Conservation (phyloP, 2,797 vertebrate species). For the Ispidina picta region DNA sequence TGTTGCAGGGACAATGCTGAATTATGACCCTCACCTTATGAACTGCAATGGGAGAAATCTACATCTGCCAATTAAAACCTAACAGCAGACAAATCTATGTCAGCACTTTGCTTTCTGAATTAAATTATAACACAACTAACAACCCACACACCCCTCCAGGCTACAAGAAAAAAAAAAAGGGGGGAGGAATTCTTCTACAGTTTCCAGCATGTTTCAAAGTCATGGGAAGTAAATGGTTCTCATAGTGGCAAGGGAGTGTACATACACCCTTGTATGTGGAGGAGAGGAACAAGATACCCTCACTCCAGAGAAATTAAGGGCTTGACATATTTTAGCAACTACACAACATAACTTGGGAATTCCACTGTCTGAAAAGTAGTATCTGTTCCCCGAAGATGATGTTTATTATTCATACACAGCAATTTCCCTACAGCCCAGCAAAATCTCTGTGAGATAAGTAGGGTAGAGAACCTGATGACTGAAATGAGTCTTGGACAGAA, state of each 20-base stretch:
- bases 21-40: not conserved
- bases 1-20: not conserved
- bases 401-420: slow-evolving; percentile 40
- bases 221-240: slow-evolving; percentile 24
- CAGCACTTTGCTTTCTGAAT: not conserved
- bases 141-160: not conserved
- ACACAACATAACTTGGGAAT: slow-evolving; percentile 61
- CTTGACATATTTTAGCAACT: slow-evolving; percentile 75
- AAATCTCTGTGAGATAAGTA: slow-evolving; percentile 37
- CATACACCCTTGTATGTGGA: not conserved
- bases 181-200: slow-evolving; percentile 6
- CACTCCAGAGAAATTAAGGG: slow-evolving; percentile 56
- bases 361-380: slow-evolving; percentile 56
- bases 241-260: not conserved
- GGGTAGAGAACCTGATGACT: not conserved
- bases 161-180: not conserved
- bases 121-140: not conserved
- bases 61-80: not conserved
- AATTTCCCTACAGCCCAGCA: slow-evolving; percentile 26
- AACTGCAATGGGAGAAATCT: not conserved
- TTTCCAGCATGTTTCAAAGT: slow-evolving; percentile 32
- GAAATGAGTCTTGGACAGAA: slow-evolving; percentile 33
- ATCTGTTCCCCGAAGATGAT: slow-evolving; percentile 53
- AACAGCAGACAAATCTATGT: not conserved
- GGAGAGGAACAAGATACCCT: slow-evolving; percentile 62